Percentiles rank a stretch among this genome's conserved stretches.
phyloP scores from a whole-genome alignment of 2,113 vertebrate species.

The Macquaria australasica region DNA sequence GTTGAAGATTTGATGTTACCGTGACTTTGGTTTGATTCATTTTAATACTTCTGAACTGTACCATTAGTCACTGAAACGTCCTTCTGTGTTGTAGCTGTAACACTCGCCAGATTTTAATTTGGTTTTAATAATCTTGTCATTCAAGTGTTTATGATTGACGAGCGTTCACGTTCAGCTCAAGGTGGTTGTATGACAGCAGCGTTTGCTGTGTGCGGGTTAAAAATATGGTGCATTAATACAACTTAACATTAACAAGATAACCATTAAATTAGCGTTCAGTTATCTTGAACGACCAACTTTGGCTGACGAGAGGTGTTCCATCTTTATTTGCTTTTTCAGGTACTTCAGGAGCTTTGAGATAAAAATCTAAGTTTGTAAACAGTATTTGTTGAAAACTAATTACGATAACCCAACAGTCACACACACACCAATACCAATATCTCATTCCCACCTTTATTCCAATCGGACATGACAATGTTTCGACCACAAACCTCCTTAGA shows the following conservation, averaged over 20 bases:
- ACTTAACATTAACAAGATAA: no score
- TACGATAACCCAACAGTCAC: no score
- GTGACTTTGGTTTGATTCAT: neutral
- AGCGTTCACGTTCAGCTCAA: neutral
- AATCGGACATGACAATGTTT: neutral
- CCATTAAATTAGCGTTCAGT: neutral
- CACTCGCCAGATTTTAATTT: neutral
- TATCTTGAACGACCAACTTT: neutral
- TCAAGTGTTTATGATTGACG: neutral
- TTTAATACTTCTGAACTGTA: neutral
- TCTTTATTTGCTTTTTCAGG: neutral
- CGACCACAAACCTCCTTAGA: neutral
- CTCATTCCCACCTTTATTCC: no score
- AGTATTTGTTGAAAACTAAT: neutral
- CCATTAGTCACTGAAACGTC: neutral
- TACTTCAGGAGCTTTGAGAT: neutral
- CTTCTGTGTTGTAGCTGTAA: neutral
- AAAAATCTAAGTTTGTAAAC: neutral
- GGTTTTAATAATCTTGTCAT: neutral
- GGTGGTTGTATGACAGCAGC: neutral
- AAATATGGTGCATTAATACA: neutral
- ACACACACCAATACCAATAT: no score
- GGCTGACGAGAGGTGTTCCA: neutral
- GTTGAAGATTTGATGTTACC: neutral
- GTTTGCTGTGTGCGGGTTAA: neutral